Percentiles rank a stretch among this genome's conserved stretches.
These are phyloP conservation scores for Porites rus DNA, from an alignment of 92 coral and sea anemone genomes.

Conservation along the genomic window DNA sequence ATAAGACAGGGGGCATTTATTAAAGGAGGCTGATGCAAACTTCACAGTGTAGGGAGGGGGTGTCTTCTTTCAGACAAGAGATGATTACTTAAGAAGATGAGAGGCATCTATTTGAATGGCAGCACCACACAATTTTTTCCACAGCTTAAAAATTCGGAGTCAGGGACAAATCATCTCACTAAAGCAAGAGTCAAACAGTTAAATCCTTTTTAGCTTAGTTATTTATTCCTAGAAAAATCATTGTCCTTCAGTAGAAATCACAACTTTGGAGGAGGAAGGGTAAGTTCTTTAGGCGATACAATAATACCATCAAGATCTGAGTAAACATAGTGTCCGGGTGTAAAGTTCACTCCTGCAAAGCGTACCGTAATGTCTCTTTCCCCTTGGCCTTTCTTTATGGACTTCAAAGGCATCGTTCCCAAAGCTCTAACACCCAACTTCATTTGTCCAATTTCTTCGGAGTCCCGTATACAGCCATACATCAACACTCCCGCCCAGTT, in stretches of 20 bases:
- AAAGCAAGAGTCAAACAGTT: too few species aligned
- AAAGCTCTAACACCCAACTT: constrained; percentile 91
- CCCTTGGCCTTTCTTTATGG: constrained; percentile 91
- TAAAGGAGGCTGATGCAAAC: too few species aligned
- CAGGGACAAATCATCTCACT: too few species aligned
- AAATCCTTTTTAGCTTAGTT: not conserved
- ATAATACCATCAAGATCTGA: constrained; percentile 96
- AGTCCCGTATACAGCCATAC: constrained; percentile 92
- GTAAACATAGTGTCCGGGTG: constrained; percentile 90
- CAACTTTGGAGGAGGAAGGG: constrained; percentile 76
- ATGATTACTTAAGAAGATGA: too few species aligned
- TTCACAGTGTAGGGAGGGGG: too few species aligned
- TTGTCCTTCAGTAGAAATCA: not conserved
- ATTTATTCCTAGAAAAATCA: not conserved
- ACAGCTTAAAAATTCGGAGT: too few species aligned
- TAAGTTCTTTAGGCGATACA: constrained; percentile 88
- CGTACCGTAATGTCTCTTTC: constrained; percentile 85
- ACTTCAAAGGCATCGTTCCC: constrained; percentile 91
- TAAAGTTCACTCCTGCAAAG: constrained; percentile 90
- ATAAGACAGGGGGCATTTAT: too few species aligned
- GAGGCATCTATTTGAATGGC: too few species aligned
- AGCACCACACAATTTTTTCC: too few species aligned
- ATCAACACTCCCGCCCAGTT: constrained; percentile 95
- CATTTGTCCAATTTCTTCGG: constrained; percentile 81
- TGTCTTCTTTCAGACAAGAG: too few species aligned